Conservation (phyloP, 2,888 invertebrate genomes). For the Sminthurinus aureus region DNA sequence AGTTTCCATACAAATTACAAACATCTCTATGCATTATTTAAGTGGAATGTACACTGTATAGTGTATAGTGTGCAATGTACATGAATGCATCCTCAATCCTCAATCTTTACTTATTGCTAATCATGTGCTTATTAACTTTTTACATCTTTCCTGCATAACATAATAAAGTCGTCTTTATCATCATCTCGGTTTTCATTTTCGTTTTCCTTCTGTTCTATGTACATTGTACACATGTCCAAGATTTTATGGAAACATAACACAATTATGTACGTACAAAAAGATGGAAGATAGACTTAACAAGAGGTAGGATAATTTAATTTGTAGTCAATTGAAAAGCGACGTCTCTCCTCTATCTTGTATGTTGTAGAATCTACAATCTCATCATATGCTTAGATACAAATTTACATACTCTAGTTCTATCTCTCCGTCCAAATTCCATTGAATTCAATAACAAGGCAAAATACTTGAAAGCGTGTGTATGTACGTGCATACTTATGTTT, state of each 20-base stretch:
- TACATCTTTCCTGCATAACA: neutral
- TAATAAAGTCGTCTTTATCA: neutral
- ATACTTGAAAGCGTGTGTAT: too few relatives aligned
- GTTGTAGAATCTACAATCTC: too few relatives aligned
- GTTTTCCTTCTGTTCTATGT: neutral
- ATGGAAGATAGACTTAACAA: too few relatives aligned
- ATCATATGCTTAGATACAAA: too few relatives aligned
- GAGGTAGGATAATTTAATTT: constrained; percentile 9
- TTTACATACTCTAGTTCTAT: too few relatives aligned
- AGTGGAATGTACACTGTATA: neutral
- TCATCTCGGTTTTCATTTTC: too few relatives aligned
- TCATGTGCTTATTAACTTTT: neutral
- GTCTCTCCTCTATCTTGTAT: neutral
- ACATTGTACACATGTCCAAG: too few relatives aligned
- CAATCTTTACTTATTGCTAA: neutral
- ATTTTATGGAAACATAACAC: too few relatives aligned
- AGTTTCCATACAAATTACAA: neutral
- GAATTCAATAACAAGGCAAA: constrained; percentile 15
- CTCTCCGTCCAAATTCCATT: neutral
- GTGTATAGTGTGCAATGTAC: neutral
- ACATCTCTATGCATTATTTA: neutral
- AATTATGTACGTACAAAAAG: too few relatives aligned
- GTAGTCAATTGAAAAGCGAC: neutral
- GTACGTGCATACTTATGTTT: too few relatives aligned
- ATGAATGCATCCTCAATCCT: neutral